A percentile compares a stretch with the other conserved stretches of the same genome.
These are phyloP conservation scores for Salvelinus namaycush DNA, from an alignment of 2,113 vertebrate genomes.

Conservation along the genomic window DNA sequence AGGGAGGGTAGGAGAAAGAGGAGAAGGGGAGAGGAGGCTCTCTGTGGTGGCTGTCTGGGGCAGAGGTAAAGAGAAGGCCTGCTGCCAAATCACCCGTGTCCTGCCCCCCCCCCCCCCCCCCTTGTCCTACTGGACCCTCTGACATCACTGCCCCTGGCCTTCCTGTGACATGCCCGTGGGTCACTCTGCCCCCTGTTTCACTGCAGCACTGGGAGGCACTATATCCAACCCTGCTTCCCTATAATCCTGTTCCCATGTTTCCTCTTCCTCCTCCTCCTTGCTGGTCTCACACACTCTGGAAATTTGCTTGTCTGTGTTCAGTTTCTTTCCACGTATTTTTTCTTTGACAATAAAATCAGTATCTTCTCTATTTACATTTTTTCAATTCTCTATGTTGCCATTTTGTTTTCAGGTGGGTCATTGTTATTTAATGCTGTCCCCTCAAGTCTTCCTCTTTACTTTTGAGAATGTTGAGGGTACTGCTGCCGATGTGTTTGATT, in stretches of 20 bases:
- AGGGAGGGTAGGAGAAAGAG: constrained; percentile 32
- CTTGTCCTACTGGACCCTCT: background rate
- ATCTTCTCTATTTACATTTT: background rate
- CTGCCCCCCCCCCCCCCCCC: background rate
- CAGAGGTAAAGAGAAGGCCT: constrained; percentile 61
- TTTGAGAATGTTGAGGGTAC: background rate
- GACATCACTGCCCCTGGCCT: background rate
- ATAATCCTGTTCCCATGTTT: background rate
- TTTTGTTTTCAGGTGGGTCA: background rate
- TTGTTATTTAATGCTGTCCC: background rate
- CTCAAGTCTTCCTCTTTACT: background rate
- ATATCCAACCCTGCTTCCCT: constrained; percentile 5
- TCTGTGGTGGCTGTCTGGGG: constrained; percentile 59
- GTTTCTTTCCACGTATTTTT: background rate
- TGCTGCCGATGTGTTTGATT: background rate
- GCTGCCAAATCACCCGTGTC: constrained; percentile 3
- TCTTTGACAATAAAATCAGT: background rate
- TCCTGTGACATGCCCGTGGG: constrained; percentile 5
- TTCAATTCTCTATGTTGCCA: background rate
- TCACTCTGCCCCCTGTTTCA: constrained; percentile 24
- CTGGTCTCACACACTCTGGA: background rate
- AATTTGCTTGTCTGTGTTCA: background rate
- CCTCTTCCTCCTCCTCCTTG: background rate
- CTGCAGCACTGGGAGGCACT: background rate
- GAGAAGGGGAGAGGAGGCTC: constrained; percentile 37